phyloP scores from a whole-genome alignment of 30 jellyfish, hydroid and myxozoan genomes.

The Hydractinia echinata region DNA sequence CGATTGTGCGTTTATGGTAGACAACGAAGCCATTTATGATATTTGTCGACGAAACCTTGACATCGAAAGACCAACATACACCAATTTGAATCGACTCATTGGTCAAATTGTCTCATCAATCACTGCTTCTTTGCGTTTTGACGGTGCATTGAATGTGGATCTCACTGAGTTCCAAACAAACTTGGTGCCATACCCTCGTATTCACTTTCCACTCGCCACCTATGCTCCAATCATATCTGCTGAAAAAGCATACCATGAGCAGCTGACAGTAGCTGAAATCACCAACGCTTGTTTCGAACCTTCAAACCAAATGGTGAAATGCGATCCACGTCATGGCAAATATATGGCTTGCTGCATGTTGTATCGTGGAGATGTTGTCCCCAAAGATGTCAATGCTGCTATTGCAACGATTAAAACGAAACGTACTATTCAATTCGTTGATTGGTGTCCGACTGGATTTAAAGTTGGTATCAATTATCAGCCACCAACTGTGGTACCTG shows the following conservation, averaged over 20 bases:
- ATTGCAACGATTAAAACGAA: conserved; percentile 86
- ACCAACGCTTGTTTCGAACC: conserved; percentile 96
- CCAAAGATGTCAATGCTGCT: conserved; percentile 93
- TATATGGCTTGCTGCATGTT: conserved; percentile 97
- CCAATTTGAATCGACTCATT: conserved; percentile 78
- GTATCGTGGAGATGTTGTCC: conserved; percentile 94
- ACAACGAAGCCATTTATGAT: conserved; percentile 90
- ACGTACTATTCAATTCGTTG: conserved; percentile 89
- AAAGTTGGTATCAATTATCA: conserved; percentile 87
- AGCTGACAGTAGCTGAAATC: conserved; percentile 90
- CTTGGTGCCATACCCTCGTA: conserved; percentile 94
- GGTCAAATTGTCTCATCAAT: conserved; percentile 84
- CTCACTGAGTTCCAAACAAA: conserved; percentile 92
- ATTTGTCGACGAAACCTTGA: conserved; percentile 80
- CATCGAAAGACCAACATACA: conserved; percentile 86
- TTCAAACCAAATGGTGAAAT: conserved; percentile 80
- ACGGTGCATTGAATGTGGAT: conserved; percentile 92
- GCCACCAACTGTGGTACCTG: conserved; percentile 92
- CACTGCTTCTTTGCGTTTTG: conserved; percentile 94
- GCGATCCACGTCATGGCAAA: conserved; percentile 97
- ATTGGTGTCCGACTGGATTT: conserved; percentile 96
- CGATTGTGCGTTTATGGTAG: conserved; percentile 88
- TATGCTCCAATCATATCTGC: conserved; percentile 91
- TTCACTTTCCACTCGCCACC: conserved; percentile 94
- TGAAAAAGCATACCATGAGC: conserved; percentile 93